Conservation (phyloP, 2,797 vertebrate species). For the Arrhamphus sclerolepis region DNA sequence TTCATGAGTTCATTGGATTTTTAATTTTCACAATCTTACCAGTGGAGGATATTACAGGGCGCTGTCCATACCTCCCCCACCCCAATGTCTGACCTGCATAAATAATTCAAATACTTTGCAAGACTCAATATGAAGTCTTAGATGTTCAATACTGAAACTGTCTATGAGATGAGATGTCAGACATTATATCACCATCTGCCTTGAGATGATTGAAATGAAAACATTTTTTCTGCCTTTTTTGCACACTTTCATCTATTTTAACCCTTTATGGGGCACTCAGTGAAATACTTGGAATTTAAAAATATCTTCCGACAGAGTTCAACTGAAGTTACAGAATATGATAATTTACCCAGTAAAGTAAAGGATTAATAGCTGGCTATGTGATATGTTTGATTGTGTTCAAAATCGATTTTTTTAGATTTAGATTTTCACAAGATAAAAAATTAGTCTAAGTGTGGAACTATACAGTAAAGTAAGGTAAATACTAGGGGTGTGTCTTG, state of each 20-base stretch:
- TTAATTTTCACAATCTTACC: slow-evolving; percentile 56
- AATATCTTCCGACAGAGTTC: too few relatives aligned
- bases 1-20: slow-evolving; percentile 51
- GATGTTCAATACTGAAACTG: slow-evolving; percentile 53
- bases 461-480: too few relatives aligned
- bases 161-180: slow-evolving; percentile 53
- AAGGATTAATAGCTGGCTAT: too few relatives aligned
- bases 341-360: too few relatives aligned
- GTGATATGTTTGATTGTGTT: too few relatives aligned
- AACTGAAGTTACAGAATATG: too few relatives aligned
- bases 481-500: too few relatives aligned
- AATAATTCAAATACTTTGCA: slow-evolving; percentile 67
- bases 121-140: slow-evolving; percentile 62
- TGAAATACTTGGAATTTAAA: too few relatives aligned
- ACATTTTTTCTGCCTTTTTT: slow-evolving; percentile 4
- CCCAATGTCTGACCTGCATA: slow-evolving; percentile 39
- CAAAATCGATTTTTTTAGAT: too few relatives aligned
- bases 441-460: background rate
- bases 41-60: slow-evolving; percentile 44
- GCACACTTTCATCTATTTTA: slow-evolving; percentile 25
- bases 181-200: slow-evolving; percentile 44
- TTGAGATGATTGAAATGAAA: slow-evolving; percentile 45
- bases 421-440: too few relatives aligned
- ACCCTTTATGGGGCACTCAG: too few relatives aligned
- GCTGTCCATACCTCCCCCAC: slow-evolving; percentile 13